Evolutionary conservation across 2,113 vertebrate species (phyloP), one percentile per base, ranked within the genome.

Genomic region (Ardeotis arabs): DNA sequence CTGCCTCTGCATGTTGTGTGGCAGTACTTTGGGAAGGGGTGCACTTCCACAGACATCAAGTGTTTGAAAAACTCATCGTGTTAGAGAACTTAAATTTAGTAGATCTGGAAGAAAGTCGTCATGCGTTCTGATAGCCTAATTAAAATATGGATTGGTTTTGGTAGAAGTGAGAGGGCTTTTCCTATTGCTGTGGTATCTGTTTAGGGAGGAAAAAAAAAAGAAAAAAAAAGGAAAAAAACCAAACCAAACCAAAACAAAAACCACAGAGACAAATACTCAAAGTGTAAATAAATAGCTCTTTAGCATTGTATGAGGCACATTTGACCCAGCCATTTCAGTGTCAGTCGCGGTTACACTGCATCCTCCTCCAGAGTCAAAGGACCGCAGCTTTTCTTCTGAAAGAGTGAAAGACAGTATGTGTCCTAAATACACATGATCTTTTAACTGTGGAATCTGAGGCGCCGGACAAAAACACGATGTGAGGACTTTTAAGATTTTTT

Each of bases 91-190:
- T 5, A 4, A 6, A 47, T 60, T 41, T 45, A 22, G 24, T 11
- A n/a, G n/a, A 6, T 31, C 23, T 6, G 14, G 45, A 37, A 37
- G 53, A 58, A 66, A 68, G 21, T 8, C 52, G 21, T 58, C 16
- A 4, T 52, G 85, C 13, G 5, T 49, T 45, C 7, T 41, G 33
- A 3, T 10, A 41, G 12, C 1, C 0, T 21, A 29, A 16, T 41
- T 21, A n/a, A 58, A 45, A 7, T 28, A 16, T 0, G 20, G 21
- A 1, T 9, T 73, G 60, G 0, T 74, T 77, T 35, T 21, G 6
- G 41, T 27, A 22, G 10, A n/a, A 41, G 17, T 8, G 6, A 37
- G 13, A 31, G 39, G 39, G 21, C 28, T 76, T 91, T 73, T 88
- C 37, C 13, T 47, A 0, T 73, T 88, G 33, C 53, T 44, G 6